Base-by-base conservation (phyloP, 2,113 vertebrate species). In the Oreochromis aureus region DNA sequence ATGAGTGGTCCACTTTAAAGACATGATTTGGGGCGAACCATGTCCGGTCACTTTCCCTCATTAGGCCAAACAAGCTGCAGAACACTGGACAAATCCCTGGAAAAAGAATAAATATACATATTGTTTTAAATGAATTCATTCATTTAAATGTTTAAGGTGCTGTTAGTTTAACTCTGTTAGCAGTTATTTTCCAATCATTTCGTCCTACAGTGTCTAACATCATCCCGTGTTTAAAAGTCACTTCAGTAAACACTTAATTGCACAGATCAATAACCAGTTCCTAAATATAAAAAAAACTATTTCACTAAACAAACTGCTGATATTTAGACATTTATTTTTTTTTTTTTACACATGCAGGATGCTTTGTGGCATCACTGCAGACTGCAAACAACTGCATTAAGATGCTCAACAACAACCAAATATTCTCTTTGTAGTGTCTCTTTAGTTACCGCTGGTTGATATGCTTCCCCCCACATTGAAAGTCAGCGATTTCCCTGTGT, bases 11-110 rank as follows among this genome's bases (percentile, higher is more conserved):
- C 82, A 98, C 39, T 73, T 98, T 98, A 90, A 99, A 98, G 94
- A 98, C 88, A 86, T 99, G 97, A 94, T 98, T 99, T 58, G 98
- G 98, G 4, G 99, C 97, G 89, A 98, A 98, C 98, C 98, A 99
- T 58, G 96, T 94, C 66, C 96, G 94, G 76, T 99, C 98, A 22
- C 92, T 89, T 92, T 99, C 97, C 90, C 92, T 97, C 98, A 99
- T 99, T 89, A 99, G 95, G 30, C 96, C 97, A 93, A 99, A 99
- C 94, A 99, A 94, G 88, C 92, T 98, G 89, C 94, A 96, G 95
- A 98, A 98, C 76, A 98, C 91, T 30, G 99, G 98, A 86, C 97
- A 95, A 71, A 99, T 96, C 87, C 97, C 99, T 99, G 94, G 3
- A 34, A 18, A 86, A 6, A 89, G 6, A 87, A 19, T 76, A 16